Conservation (phyloP, 2,113 vertebrate species). For the Microtus ochrogaster region DNA sequence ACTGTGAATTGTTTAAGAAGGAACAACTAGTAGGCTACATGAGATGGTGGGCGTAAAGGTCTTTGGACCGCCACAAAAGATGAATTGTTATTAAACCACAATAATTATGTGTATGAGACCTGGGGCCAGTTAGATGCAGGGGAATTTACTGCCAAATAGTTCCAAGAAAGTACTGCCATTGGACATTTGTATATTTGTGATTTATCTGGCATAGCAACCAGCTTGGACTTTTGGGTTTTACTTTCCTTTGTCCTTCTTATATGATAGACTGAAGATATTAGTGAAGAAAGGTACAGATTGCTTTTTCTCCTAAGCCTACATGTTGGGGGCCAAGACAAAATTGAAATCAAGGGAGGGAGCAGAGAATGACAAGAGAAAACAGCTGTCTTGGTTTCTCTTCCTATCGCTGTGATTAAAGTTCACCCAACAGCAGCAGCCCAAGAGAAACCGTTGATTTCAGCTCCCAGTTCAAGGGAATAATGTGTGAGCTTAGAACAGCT, state of each 20-base stretch:
- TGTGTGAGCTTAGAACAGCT: neutral
- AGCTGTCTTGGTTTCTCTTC: neutral
- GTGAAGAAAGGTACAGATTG: neutral
- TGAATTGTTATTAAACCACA: neutral
- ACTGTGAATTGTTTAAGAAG: too few relatives aligned
- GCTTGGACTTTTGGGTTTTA: neutral
- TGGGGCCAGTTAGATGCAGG: neutral
- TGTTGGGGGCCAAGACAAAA: neutral
- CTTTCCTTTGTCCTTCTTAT: neutral
- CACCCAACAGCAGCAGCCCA: neutral
- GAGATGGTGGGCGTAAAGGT: fast-evolving
- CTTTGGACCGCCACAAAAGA: neutral
- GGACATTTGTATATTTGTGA: neutral
- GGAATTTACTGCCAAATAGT: neutral
- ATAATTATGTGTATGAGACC: neutral
- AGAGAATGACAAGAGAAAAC: neutral
- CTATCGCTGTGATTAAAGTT: neutral
- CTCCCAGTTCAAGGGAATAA: neutral
- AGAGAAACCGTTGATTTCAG: neutral
- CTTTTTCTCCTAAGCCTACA: neutral
- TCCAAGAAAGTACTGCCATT: neutral
- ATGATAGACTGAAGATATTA: neutral
- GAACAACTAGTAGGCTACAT: fast-evolving
- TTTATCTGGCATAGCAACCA: fast-evolving
- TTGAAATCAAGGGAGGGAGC: fast-evolving